A percentile compares a stretch with the other conserved stretches of the same genome.
Evolutionary conservation across 2,797 vertebrate genomes (phyloP).

Genomic region (Enteromius anoplus): DNA sequence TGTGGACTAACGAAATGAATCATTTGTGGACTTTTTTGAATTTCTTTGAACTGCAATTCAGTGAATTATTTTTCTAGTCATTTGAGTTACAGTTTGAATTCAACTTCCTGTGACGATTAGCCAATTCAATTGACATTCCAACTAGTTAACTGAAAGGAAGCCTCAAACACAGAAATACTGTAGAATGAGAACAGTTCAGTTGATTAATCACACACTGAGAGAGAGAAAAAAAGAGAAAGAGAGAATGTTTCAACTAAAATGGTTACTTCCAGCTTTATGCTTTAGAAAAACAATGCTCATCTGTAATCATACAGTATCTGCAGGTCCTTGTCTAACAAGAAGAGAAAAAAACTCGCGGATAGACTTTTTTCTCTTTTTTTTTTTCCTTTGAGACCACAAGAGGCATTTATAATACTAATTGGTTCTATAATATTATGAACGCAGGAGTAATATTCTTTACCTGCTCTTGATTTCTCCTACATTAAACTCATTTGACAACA

Average conservation of each 20-base stretch:
- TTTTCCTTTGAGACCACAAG: constrained; percentile 17
- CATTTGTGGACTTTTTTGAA: not conserved
- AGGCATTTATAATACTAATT: constrained; percentile 30
- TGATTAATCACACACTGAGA: not conserved
- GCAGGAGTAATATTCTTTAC: not conserved
- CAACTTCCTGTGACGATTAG: not conserved
- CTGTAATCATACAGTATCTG: constrained; percentile 6
- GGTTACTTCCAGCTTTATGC: constrained; percentile 18
- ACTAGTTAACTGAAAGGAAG: not conserved
- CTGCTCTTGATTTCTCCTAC: constrained; percentile 12
- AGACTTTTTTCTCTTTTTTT: not conserved
- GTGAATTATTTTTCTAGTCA: not conserved
- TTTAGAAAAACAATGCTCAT: constrained; percentile 20
- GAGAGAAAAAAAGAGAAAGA: not conserved
- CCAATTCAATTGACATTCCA: not conserved
- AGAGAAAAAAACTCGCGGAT: not conserved
- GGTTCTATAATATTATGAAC: constrained; percentile 35
- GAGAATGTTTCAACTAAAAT: not conserved
- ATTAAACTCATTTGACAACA: constrained; percentile 23
- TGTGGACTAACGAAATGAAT: not conserved
- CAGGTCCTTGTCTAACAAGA: not conserved
- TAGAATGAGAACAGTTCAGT: not conserved
- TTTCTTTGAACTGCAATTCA: not conserved
- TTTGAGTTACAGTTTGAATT: not conserved
- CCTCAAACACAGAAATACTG: not conserved